These are phyloP conservation scores for Austrolebias charrua DNA, from an alignment of 2,797 vertebrate genomes.

Conservation along the genomic window DNA sequence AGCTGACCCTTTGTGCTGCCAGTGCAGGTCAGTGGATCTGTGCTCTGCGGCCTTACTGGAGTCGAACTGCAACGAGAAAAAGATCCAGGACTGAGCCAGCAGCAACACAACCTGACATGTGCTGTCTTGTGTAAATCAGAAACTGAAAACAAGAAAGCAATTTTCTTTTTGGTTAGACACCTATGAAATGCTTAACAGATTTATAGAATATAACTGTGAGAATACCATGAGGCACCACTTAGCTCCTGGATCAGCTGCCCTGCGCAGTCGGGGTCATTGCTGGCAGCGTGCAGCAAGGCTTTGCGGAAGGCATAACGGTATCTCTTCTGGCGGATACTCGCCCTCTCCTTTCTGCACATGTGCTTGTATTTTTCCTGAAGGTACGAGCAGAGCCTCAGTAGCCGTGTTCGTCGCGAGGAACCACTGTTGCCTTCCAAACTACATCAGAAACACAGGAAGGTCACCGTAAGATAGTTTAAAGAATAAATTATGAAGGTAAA, in stretches of 20 bases:
- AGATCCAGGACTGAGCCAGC: slow-evolving; percentile 35
- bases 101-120: too few species aligned
- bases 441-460: slow-evolving; percentile 6
- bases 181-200: not conserved
- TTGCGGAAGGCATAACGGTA: slow-evolving; percentile 92
- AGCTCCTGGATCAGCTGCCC: slow-evolving; percentile 90
- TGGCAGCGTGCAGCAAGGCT: slow-evolving; percentile 94
- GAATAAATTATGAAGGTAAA: not conserved
- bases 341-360: slow-evolving; percentile 96
- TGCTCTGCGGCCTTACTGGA: slow-evolving; percentile 77
- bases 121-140: too few species aligned
- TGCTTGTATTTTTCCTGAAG: slow-evolving; percentile 98
- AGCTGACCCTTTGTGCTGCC: slow-evolving; percentile 88
- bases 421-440: slow-evolving; percentile 84
- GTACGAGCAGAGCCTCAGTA: slow-evolving; percentile 95
- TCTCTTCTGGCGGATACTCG: slow-evolving; percentile 91
- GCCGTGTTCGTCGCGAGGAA: slow-evolving; percentile 87
- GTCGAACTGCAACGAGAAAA: slow-evolving; percentile 73
- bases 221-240: slow-evolving; percentile 76
- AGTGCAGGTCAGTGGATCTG: slow-evolving; percentile 83
- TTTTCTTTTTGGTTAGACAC: too few species aligned
- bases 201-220: slow-evolving; percentile 76
- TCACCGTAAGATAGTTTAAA: not conserved
- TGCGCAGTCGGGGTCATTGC: slow-evolving; percentile 87
- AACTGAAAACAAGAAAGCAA: too few species aligned